Conservation (phyloP, 2,888 invertebrate species). For the Drosophila gaucha region DNA sequence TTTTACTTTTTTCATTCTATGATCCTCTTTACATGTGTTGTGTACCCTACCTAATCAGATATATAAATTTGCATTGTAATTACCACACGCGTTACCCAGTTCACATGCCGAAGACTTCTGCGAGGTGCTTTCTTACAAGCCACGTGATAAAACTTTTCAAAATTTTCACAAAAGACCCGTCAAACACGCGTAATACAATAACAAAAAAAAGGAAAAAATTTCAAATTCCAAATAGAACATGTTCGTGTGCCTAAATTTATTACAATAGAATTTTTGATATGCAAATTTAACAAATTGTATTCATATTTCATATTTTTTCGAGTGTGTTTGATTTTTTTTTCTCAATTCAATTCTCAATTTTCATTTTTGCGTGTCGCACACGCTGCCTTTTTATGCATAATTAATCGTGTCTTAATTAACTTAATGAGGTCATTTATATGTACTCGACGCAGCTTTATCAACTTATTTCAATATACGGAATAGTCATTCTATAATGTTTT, state of each 20-base stretch:
- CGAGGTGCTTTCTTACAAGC: constrained; percentile 1
- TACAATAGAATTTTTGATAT: constrained; percentile 28
- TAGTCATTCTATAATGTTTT: constrained; percentile 7
- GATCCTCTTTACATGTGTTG: background rate
- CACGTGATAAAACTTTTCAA: constrained; percentile 19
- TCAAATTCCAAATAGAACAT: constrained; percentile 3
- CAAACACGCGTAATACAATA: constrained; percentile 17
- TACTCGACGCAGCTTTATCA: constrained; percentile 30
- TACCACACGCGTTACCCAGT: constrained; percentile 13
- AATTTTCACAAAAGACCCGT: background rate
- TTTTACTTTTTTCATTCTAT: background rate
- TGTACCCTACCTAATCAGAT: background rate
- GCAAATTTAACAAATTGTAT: constrained; percentile 28
- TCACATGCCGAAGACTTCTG: constrained; percentile 9
- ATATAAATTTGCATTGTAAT: constrained; percentile 12
- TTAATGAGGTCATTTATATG: constrained; percentile 66
- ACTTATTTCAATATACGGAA: constrained; percentile 17
- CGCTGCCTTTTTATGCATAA: constrained; percentile 40
- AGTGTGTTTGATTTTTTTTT: background rate
- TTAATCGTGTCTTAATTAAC: constrained; percentile 56
- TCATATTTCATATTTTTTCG: background rate
- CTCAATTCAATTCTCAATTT: constrained; percentile 13
- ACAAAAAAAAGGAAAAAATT: no score
- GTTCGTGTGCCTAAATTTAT: constrained; percentile 20
- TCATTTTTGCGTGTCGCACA: constrained; percentile 38